Conservation (phyloP, 30 jellyfish, hydroid and myxozoan species). For the Morbakka virulenta region DNA sequence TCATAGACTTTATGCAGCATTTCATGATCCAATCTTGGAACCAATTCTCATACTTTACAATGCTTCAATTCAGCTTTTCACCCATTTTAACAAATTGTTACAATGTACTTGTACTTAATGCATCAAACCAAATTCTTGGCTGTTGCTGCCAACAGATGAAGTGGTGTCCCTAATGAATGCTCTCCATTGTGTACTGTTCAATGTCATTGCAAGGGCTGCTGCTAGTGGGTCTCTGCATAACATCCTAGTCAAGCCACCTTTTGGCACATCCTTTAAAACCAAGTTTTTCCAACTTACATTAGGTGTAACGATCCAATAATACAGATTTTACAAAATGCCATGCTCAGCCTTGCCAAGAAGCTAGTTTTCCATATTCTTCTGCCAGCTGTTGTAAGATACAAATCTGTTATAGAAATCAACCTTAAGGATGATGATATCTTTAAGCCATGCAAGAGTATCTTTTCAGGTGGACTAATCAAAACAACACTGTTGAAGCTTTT, state of each 20-base stretch:
- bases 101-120: too few relatives aligned
- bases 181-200: too few relatives aligned
- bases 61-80: slow-evolving; percentile 37
- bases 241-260: slow-evolving; percentile 2
- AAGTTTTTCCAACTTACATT: too few relatives aligned
- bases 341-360: slow-evolving; percentile 33
- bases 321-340: slow-evolving; percentile 23
- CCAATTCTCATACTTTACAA: not conserved
- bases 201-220: too few relatives aligned
- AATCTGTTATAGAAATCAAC: not conserved
- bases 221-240: too few relatives aligned
- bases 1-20: too few relatives aligned
- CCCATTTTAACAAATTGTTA: too few relatives aligned
- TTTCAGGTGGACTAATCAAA: slow-evolving; percentile 27
- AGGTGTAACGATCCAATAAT: slow-evolving; percentile 31
- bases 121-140: too few relatives aligned
- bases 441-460: not conserved
- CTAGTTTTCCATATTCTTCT: slow-evolving; percentile 27
- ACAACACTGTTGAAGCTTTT: not conserved
- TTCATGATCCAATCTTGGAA: slow-evolving; percentile 26
- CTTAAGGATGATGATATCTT: slow-evolving; percentile 25
- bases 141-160: slow-evolving; percentile 36
- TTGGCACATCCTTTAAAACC: too few relatives aligned
- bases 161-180: too few relatives aligned
- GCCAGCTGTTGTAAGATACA: slow-evolving; percentile 8